Percentiles rank a stretch among this genome's conserved stretches.
Conservation (phyloP, 2,888 invertebrate genomes). For the Platycheirus rosarum region DNA sequence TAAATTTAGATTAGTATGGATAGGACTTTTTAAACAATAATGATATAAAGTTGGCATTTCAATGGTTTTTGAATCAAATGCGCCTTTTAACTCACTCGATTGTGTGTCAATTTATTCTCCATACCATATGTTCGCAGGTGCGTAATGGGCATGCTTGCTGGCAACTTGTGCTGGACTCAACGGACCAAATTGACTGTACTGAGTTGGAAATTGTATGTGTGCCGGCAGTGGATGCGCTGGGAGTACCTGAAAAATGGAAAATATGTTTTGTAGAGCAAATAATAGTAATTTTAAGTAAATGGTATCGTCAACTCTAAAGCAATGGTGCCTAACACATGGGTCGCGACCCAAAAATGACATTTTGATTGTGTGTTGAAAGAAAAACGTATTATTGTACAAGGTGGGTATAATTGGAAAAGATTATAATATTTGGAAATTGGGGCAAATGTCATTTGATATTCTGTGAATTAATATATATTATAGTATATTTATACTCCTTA, state of each 20-base stretch:
- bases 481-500: too few species aligned
- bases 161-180: slow-evolving; percentile 83
- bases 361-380: too few species aligned
- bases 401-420: too few species aligned
- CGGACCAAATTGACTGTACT: slow-evolving; percentile 84
- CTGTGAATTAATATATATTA: too few species aligned
- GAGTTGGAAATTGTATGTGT: slow-evolving; percentile 90
- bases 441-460: too few species aligned
- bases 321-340: too few species aligned
- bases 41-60: slow-evolving; percentile 28
- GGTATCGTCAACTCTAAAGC: too few species aligned
- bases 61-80: slow-evolving; percentile 35
- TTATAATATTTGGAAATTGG: too few species aligned
- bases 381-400: too few species aligned
- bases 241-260: slow-evolving; percentile 82
- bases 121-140: slow-evolving; percentile 83
- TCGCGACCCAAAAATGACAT: too few species aligned
- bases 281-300: too few species aligned
- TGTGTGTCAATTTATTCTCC: slow-evolving; percentile 80
- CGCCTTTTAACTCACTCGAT: slow-evolving; percentile 76
- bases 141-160: slow-evolving; percentile 83
- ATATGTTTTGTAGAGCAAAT: background rate
- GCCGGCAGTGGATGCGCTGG: slow-evolving; percentile 91
- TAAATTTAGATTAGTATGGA: background rate
- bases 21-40: background rate